A percentile compares a stretch with the other conserved stretches of the same genome.
Conservation (phyloP, 2,113 vertebrate genomes). For the Cyprinus carpio region DNA sequence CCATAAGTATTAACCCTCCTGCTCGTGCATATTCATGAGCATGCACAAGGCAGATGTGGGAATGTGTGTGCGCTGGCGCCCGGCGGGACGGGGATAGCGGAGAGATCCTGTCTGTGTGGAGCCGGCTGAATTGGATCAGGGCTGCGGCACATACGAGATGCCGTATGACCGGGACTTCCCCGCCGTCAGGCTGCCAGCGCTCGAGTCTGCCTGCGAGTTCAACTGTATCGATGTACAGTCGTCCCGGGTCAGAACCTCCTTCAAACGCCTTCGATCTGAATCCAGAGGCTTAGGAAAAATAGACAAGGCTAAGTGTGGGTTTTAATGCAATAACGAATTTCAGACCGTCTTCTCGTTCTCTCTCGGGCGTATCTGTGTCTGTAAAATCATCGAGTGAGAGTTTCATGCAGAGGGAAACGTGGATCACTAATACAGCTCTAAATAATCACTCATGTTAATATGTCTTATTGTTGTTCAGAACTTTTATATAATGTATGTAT, state of each 20-base stretch:
- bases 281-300: not conserved
- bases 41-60: slow-evolving; percentile 46
- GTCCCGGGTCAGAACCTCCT: slow-evolving; percentile 41
- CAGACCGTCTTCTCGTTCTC: slow-evolving; percentile 18
- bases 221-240: slow-evolving; percentile 11
- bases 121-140: slow-evolving; percentile 46
- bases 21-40: slow-evolving; percentile 58
- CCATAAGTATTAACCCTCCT: slow-evolving; percentile 44
- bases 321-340: slow-evolving; percentile 33
- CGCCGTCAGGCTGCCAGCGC: slow-evolving; percentile 38
- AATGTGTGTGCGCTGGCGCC: slow-evolving; percentile 41
- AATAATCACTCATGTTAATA: no score
- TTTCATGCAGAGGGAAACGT: no score
- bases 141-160: slow-evolving; percentile 13
- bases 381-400: not conserved
- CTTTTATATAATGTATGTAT: no score
- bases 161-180: slow-evolving; percentile 24
- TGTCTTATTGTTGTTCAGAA: no score
- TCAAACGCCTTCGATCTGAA: slow-evolving; percentile 25
- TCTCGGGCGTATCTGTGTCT: not conserved
- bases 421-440: no score
- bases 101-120: slow-evolving; percentile 21
- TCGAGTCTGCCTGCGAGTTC: not conserved
- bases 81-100: not conserved
- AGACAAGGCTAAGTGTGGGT: slow-evolving; percentile 26